A percentile compares a stretch with the other conserved stretches of the same genome.
These are phyloP conservation scores for Eupithecia subumbrata DNA, from an alignment of 2,888 invertebrate genomes.

Conservation along the genomic window DNA sequence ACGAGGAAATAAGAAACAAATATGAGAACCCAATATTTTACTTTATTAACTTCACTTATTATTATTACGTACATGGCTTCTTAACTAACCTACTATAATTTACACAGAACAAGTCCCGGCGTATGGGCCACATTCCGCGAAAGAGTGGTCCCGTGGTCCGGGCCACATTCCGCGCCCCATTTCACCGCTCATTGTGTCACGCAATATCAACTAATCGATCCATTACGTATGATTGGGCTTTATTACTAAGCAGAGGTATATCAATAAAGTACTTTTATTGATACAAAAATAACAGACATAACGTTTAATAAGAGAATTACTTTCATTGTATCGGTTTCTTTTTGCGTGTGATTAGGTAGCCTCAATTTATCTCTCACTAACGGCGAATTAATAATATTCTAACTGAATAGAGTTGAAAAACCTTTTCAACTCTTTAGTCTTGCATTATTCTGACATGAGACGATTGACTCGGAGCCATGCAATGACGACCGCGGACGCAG, in stretches of 20 bases:
- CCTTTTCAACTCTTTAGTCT: neutral
- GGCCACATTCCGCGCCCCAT: conserved; percentile 8
- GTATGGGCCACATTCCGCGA: too few species aligned
- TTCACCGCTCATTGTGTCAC: conserved; percentile 40
- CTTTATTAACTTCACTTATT: conserved; percentile 31
- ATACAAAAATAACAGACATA: neutral
- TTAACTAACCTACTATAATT: conserved; percentile 10
- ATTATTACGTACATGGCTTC: conserved; percentile 35
- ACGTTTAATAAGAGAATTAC: neutral
- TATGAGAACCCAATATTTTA: conserved; percentile 28
- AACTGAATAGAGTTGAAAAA: conserved; percentile 1
- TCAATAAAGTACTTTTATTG: neutral
- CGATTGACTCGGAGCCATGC: neutral
- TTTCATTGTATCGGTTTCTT: neutral
- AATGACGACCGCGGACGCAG: neutral
- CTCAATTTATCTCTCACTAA: conserved; percentile 40
- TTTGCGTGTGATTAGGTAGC: conserved; percentile 4
- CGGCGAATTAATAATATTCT: conserved; percentile 38
- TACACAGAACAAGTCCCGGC: neutral
- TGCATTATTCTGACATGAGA: conserved; percentile 2
- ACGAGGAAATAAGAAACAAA: neutral
- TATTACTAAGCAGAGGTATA: neutral
- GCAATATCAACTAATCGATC: neutral
- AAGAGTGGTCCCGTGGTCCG: neutral
- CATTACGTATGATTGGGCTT: neutral